phyloP scores from a whole-genome alignment of 2,113 vertebrate species.

The Myiozetetes cayanensis region DNA sequence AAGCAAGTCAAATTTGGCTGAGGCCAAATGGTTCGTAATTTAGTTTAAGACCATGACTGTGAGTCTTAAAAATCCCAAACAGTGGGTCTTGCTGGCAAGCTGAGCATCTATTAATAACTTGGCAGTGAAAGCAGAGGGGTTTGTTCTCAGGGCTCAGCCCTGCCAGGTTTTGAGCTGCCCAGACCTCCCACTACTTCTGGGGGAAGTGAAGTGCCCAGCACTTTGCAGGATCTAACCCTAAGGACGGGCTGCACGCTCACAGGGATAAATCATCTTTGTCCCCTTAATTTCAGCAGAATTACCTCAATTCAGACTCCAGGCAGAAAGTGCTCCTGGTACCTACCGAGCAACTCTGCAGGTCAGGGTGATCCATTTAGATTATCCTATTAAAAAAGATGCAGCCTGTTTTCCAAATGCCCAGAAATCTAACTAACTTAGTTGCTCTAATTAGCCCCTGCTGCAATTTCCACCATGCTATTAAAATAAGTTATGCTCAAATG shows the following conservation, averaged over 20 bases:
- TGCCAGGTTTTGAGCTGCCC: neutral
- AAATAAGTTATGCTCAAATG: conserved; percentile 25
- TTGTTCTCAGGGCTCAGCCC: neutral
- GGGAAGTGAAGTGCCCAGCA: neutral
- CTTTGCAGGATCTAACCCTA: neutral
- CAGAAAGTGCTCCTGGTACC: neutral
- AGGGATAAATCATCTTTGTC: neutral
- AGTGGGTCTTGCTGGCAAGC: neutral
- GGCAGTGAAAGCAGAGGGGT: neutral
- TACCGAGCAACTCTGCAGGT: neutral
- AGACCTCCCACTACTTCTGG: neutral
- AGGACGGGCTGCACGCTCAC: neutral
- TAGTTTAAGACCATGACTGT: conserved; percentile 30
- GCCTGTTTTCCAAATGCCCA: conserved; percentile 27
- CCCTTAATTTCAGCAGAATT: neutral
- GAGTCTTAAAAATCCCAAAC: conserved; percentile 35
- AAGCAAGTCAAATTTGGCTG: conserved; percentile 37
- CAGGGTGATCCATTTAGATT: neutral
- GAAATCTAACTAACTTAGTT: conserved; percentile 18
- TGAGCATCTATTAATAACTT: neutral
- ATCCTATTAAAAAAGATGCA: conserved; percentile 25
- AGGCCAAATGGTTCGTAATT: conserved; percentile 20
- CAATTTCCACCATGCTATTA: conserved; percentile 43
- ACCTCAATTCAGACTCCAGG: neutral
- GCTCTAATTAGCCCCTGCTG: conserved; percentile 45